These are phyloP conservation scores for Anaspis maculata DNA, from an alignment of 2,888 invertebrate species.

Conservation along the genomic window DNA sequence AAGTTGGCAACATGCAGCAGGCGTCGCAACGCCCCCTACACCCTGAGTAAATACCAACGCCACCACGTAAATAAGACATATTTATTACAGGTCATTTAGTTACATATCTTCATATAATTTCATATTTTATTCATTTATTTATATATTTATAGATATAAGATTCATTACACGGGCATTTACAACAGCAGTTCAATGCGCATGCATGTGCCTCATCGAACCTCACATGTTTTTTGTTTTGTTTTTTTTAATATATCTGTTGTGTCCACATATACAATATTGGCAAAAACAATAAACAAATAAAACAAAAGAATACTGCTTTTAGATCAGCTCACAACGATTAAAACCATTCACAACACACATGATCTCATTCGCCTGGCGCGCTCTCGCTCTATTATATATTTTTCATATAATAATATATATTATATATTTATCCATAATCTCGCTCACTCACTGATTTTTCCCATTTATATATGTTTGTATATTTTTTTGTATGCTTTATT, in stretches of 20 bases:
- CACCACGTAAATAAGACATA: constrained; percentile 41
- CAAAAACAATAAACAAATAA: constrained; percentile 33
- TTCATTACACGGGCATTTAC: constrained; percentile 38
- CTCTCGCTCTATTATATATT: no score
- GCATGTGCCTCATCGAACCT: constrained; percentile 33
- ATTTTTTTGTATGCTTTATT: neutral
- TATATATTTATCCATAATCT: no score
- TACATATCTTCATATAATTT: constrained; percentile 40
- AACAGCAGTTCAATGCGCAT: constrained; percentile 27
- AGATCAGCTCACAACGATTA: constrained; percentile 37
- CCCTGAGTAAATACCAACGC: no score
- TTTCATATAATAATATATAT: neutral
- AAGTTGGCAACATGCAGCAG: no score
- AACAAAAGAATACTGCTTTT: constrained; percentile 35
- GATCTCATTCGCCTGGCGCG: no score
- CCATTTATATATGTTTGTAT: neutral
- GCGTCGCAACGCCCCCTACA: no score
- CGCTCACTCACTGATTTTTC: no score
- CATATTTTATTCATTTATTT: constrained; percentile 38
- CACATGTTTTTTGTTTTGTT: constrained; percentile 17
- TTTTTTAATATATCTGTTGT: constrained; percentile 12
- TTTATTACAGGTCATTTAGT: constrained; percentile 40
- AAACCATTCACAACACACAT: constrained; percentile 24
- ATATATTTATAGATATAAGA: constrained; percentile 41
- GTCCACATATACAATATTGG: constrained; percentile 36